A percentile compares a stretch with the other conserved stretches of the same genome.
Conservation (phyloP, 2,888 invertebrate genomes). For the Thymelicus sylvestris region DNA sequence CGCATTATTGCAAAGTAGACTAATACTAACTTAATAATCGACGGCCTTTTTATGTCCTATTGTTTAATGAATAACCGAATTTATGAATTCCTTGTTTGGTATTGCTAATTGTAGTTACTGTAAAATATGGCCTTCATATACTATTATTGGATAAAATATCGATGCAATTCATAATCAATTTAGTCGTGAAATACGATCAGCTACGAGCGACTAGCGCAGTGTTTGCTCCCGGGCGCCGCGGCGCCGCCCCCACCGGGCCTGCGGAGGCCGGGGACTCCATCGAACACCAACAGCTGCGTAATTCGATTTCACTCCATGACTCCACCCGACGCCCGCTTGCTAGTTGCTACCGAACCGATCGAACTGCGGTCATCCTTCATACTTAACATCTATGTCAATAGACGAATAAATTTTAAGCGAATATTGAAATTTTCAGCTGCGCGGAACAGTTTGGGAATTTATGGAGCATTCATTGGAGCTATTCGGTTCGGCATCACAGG, state of each 20-base stretch:
- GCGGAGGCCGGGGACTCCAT: background rate
- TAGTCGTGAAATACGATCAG: conserved; percentile 18
- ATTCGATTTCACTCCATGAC: conserved; percentile 20
- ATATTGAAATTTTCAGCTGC: conserved; percentile 12
- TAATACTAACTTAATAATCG: too few relatives aligned
- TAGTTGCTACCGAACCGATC: conserved; percentile 15
- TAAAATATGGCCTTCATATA: too few relatives aligned
- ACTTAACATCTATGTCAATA: conserved; percentile 13
- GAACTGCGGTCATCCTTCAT: conserved; percentile 23
- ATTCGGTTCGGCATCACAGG: conserved; percentile 1
- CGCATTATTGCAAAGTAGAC: too few relatives aligned
- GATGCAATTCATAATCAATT: background rate
- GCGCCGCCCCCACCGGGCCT: conserved; percentile 12
- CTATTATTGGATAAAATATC: too few relatives aligned
- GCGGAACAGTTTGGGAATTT: background rate
- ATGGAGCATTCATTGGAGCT: conserved; percentile 9
- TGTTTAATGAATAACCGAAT: too few relatives aligned
- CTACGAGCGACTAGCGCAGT: background rate
- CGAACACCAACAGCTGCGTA: conserved; percentile 27
- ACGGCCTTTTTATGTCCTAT: too few relatives aligned
- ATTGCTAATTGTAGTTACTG: too few relatives aligned
- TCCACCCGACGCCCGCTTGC: conserved; percentile 16
- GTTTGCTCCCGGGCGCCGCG: conserved; percentile 25
- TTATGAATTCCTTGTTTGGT: too few relatives aligned
- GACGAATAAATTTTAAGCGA: conserved; percentile 15